Base-by-base conservation (phyloP, 2,113 vertebrate species). In the Alaudala cheleensis region DNA sequence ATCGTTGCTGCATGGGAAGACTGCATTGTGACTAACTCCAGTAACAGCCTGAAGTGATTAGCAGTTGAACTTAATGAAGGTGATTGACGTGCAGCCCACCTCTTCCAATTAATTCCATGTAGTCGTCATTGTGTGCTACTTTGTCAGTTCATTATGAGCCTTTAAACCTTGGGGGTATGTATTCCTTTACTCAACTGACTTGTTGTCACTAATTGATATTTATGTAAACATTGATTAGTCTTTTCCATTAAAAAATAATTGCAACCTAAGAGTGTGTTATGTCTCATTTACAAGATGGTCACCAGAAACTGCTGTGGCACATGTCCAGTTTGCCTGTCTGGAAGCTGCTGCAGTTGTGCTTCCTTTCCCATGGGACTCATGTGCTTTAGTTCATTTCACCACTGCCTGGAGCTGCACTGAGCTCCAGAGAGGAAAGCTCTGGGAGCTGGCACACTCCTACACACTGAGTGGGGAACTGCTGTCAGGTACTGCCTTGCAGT, bases 211-310 rank as follows among this genome's bases (percentile, higher is more conserved):
- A 86, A 94, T 81, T 83, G 88, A 24, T 97, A 96, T 96, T 96
- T 96, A 96, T 92, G 93, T 96, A 73, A 88, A 88, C 90, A 67
- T 76, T 70, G 67, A 88, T 92, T 91, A 81, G 85, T 88, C 93
- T 95, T 95, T 92, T 97, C 95, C 95, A 97, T 97, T 97, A 97
- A 97, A 97, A 96, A 95, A 49, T 49, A 61, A 91, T 72, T 67
- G 81, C 90, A 97, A 53, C 57, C 40, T 21, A 58, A 76, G 24
- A 16, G 16, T 37, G 88, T 69, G 39, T 28, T 56, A 3, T 0
- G 28, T 56, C 37, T 93, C 14, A 31, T 77, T 84, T 81, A 58
- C 28, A 40, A 26, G 37, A 4, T 1, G 14, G 19, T 19, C 39
- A 64, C 34, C 28, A 19, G 8, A 7, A 39, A 17, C 4, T 2